Base-by-base conservation (phyloP, 2,888 invertebrate genomes). In the Autographa pulchrina region DNA sequence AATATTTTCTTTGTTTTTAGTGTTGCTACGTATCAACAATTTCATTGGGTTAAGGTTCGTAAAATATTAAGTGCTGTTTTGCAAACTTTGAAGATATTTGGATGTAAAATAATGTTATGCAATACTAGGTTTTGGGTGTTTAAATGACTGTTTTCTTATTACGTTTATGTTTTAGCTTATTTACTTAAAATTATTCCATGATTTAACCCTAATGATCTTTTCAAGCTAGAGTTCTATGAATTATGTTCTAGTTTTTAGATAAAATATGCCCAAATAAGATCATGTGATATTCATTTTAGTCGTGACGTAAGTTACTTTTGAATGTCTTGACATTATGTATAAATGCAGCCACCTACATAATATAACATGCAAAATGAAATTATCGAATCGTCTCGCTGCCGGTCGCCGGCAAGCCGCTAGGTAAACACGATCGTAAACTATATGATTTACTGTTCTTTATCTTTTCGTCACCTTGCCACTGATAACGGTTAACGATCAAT, bases 401-500 rank as follows among this genome's bases (percentile, higher is more conserved):
- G n/a, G n/a, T n/a, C 48, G 48, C 48, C 70, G 43, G 64, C 41
- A 35, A 59, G 38, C 72, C 62, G 70, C 65, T 80, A 74, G 74
- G 73, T 82, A 84, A 82, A 88, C 88, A 89, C 69, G 81, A 86
- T 88, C 87, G 86, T 91, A 89, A 91, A 90, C 82, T 85, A 88
- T 78, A 85, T 88, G 88, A 91, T 92, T 91, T 89, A 91, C 88
- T 83, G 85, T 81, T 71, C 81, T 78, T 81, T 86, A 89, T 89
- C 88, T 87, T 88, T 88, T 90, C 87, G 86, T 80, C 85, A 86
- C 82, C 80, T 86, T 86, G 75, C 65, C 72, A 84, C 81, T 76
- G 83, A 83, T 85, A 84, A 79, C 65, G 74, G 75, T 77, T 78
- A 81, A 83, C 70, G 74, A 86, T 84, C 80, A 79, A 83, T 82